These are phyloP conservation scores for Vanessa atalanta DNA, from an alignment of 1,140 invertebrate genomes.

Conservation along the genomic window DNA sequence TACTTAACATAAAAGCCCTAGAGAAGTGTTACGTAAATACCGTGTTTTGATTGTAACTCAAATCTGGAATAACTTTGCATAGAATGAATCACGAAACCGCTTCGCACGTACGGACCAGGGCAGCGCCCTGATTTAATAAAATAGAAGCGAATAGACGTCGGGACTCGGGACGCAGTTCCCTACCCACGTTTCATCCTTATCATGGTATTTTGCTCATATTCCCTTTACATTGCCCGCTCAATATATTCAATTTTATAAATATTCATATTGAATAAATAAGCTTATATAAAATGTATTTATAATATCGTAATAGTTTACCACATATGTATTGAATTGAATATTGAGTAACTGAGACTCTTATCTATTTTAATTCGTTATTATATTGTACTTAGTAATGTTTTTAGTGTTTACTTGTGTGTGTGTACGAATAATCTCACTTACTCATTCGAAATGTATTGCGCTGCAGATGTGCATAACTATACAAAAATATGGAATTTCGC, in stretches of 20 bases:
- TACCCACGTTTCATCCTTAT: slow-evolving; percentile 19
- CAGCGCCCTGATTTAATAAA: slow-evolving; percentile 74
- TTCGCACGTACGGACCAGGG: slow-evolving; percentile 58
- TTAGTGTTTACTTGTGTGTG: too few relatives aligned
- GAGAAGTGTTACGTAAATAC: slow-evolving; percentile 37
- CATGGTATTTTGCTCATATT: slow-evolving; percentile 33
- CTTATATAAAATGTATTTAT: too few relatives aligned
- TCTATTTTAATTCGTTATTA: too few relatives aligned
- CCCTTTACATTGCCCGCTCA: slow-evolving; percentile 41
- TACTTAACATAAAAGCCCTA: slow-evolving; percentile 6
- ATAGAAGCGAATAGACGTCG: slow-evolving; percentile 67
- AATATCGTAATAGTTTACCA: too few relatives aligned
- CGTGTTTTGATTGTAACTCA: slow-evolving; percentile 49
- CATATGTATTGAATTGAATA: too few relatives aligned
- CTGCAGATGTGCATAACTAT: too few relatives aligned
- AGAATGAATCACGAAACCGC: slow-evolving; percentile 67
- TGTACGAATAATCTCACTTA: too few relatives aligned
- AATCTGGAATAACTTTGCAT: slow-evolving; percentile 72
- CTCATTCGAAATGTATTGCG: too few relatives aligned
- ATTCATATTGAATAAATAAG: not conserved
- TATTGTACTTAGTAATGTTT: too few relatives aligned
- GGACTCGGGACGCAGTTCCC: slow-evolving; percentile 49
- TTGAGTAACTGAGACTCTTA: too few relatives aligned
- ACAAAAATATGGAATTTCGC: too few relatives aligned
- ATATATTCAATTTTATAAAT: not conserved